Conservation (phyloP, 1,140 invertebrate species). For the Drosophila suzukii region DNA sequence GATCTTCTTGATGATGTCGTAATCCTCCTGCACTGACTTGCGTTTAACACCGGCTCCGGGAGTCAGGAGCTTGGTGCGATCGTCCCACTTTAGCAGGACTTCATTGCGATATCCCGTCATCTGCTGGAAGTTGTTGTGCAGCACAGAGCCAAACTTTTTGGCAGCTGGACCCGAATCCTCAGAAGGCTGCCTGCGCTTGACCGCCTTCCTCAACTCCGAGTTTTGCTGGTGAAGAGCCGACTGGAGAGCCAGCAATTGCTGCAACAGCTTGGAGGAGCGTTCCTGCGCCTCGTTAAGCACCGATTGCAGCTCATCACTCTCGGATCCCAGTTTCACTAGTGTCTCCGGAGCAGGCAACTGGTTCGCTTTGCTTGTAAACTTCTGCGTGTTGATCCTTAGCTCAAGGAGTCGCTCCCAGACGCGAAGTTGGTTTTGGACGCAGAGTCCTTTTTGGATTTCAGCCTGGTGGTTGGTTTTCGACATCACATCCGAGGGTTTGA, state of each 20-base stretch:
- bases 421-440: slow-evolving; percentile 90
- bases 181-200: slow-evolving; percentile 83
- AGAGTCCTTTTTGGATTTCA: slow-evolving; percentile 90
- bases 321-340: slow-evolving; percentile 85
- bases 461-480: slow-evolving; percentile 82
- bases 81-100: slow-evolving; percentile 96
- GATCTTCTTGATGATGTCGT: slow-evolving; percentile 93
- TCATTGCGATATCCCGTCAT: slow-evolving; percentile 91
- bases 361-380: slow-evolving; percentile 90
- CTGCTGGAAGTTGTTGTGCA: slow-evolving; percentile 87
- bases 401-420: slow-evolving; percentile 94
- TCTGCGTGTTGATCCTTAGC: slow-evolving; percentile 93
- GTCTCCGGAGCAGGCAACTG: slow-evolving; percentile 89
- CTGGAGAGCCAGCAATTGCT: slow-evolving; percentile 88
- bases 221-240: slow-evolving; percentile 66
- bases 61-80: slow-evolving; percentile 91
- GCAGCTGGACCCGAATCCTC: slow-evolving; percentile 72
- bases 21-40: slow-evolving; percentile 88
- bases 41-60: slow-evolving; percentile 87
- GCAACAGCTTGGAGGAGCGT: slow-evolving; percentile 87
- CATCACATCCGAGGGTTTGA: slow-evolving; percentile 62
- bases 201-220: slow-evolving; percentile 63
- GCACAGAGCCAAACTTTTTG: slow-evolving; percentile 88
- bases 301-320: slow-evolving; percentile 86
- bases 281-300: slow-evolving; percentile 85